phyloP scores from a whole-genome alignment of 2,113 vertebrate species.

The Nyctereutes procyonoides region DNA sequence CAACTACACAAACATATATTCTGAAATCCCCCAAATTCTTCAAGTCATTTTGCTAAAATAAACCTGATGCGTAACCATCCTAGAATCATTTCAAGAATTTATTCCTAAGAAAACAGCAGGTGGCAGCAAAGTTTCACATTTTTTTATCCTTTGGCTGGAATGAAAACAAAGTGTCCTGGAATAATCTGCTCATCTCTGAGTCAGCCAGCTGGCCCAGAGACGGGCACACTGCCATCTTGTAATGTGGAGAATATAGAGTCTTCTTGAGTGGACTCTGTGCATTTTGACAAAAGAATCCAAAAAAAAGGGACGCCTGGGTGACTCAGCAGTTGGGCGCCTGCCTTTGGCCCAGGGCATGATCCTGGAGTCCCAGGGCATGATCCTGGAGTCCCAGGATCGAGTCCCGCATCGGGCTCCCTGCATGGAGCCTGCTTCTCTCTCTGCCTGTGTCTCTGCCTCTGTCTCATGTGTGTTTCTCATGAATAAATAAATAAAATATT shows the following conservation, averaged over 20 bases:
- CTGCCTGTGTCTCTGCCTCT: too few relatives aligned
- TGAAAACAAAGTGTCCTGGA: constrained; percentile 56
- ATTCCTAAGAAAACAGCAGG: constrained; percentile 83
- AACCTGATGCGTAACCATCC: background rate
- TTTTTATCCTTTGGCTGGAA: constrained; percentile 63
- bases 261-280: background rate
- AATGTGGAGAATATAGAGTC: background rate
- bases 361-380: too few relatives aligned
- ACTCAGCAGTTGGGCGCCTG: too few relatives aligned
- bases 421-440: too few relatives aligned
- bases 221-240: background rate
- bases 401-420: too few relatives aligned
- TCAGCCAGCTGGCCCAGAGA: constrained; percentile 31
- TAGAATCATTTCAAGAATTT: constrained; percentile 62
- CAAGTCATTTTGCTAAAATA: constrained; percentile 37
- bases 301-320: background rate
- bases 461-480: too few relatives aligned
- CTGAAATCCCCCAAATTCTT: constrained; percentile 54
- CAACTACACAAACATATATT: constrained; percentile 1
- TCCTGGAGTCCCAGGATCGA: too few relatives aligned
- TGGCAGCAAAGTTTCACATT: constrained; percentile 86
- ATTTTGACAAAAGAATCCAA: background rate
- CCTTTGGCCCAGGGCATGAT: too few relatives aligned
- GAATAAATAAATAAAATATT: too few relatives aligned
- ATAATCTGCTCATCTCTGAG: constrained; percentile 69